Base-by-base conservation (phyloP, 53 echinoderm and acorn worm species). In the Holothuria leucospilota region DNA sequence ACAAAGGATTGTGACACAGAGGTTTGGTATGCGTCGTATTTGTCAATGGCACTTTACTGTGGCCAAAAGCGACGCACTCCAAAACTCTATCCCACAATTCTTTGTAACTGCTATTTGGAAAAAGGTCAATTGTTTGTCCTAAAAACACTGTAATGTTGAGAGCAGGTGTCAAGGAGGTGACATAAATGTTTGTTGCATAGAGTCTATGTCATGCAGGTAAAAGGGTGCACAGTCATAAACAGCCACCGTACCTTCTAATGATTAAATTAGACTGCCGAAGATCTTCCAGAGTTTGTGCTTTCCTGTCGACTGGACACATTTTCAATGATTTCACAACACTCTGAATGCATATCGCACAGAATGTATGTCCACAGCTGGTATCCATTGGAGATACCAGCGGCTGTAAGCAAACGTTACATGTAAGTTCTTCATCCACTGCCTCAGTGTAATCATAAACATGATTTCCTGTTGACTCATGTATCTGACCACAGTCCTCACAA, bases 331-430 rank as follows among this genome's bases (percentile, higher is more conserved):
- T 77, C 41, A 95, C 81, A 41, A 95, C 95, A 70, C 93, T 95
- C 26, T 91, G 90, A 46, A 98, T 88, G 60, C 97, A 98, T 21
- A 84, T 77, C 67, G 88, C 84, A 81, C 97, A 98, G 85, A 95
- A 98, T 21, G 98, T 98, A 87, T 98, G 98, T 27, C 98, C 98
- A 77, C 98, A 98, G 77, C 88, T 90, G 0, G 98, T 98, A 66
- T 98, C 97, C 90, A 93, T 95, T 0, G 97, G 95, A 39, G 87
- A 90, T 23, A 98, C 98, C 28, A 98, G 78, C 15, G 98, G 98
- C 78, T 98, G 98, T 63, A 95, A 86, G 83, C 98, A 98, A 26
- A 98, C 91, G 39, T 98, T 87, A 61, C 97, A 98, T 0, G 90
- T 86, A 28, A 98, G 89, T 67, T 98, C 95, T 87, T 98, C 98